These are phyloP conservation scores for Psophia crepitans DNA, from an alignment of 2,113 vertebrate species.

Conservation along the genomic window DNA sequence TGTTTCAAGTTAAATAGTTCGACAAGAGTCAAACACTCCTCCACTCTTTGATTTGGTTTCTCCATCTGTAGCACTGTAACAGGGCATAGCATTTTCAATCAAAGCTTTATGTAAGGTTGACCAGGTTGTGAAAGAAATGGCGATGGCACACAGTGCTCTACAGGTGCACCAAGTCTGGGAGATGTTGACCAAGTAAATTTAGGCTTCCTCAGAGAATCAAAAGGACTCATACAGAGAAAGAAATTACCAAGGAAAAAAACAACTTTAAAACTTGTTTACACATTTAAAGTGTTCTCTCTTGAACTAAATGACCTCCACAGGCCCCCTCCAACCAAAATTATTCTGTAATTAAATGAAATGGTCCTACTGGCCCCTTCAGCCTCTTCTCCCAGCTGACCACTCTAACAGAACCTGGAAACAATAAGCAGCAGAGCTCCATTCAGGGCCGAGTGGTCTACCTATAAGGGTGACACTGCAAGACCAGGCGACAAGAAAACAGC, in stretches of 20 bases:
- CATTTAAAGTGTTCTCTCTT: not conserved
- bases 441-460: fast-evolving
- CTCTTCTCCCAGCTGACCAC: not conserved
- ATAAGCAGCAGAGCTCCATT: not conserved
- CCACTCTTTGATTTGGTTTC: not conserved
- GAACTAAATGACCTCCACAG: not conserved
- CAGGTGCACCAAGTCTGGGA: not conserved
- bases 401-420: not conserved
- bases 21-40: not conserved
- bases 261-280: not conserved
- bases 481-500: not conserved
- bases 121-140: not conserved
- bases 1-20: not conserved
- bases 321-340: not conserved
- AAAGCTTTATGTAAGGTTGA: not conserved
- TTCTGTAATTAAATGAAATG: not conserved
- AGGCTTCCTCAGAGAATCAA: not conserved
- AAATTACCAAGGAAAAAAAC: not conserved
- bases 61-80: not conserved
- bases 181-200: not conserved
- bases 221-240: not conserved
- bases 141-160: not conserved
- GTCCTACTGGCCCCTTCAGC: not conserved
- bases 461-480: not conserved
- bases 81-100: not conserved